Evolutionary conservation across 2,888 invertebrate species (phyloP).

Genomic region (Meandrusa payeni): DNA sequence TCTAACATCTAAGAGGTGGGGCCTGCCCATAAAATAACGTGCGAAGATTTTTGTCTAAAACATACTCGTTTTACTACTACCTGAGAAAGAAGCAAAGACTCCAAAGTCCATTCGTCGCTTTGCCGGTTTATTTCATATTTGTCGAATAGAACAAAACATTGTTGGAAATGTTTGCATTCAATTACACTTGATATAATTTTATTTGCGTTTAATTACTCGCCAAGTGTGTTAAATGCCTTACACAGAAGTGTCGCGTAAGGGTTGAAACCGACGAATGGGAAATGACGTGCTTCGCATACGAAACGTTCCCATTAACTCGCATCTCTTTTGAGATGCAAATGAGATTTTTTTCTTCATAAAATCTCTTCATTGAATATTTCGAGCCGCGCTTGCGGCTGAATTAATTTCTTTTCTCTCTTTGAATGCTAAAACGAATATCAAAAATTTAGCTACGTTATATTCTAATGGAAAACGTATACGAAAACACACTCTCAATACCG

Average conservation of each 20-base stretch:
- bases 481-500: conserved; percentile 11
- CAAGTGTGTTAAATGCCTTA: conserved; percentile 36
- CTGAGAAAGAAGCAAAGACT: too few relatives aligned
- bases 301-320: conserved; percentile 69
- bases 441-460: conserved; percentile 24
- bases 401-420: conserved; percentile 56
- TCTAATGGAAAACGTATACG: conserved; percentile 16
- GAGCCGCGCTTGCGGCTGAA: conserved; percentile 59
- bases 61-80: too few relatives aligned
- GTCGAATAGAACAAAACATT: too few relatives aligned
- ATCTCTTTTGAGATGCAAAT: conserved; percentile 77
- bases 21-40: too few relatives aligned
- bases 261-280: conserved; percentile 59
- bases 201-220: conserved; percentile 28
- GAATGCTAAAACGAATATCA: conserved; percentile 45
- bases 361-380: conserved; percentile 75
- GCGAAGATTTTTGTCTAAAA: too few relatives aligned
- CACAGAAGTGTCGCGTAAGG: conserved; percentile 59
- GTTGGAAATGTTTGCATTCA: conserved; percentile 4
- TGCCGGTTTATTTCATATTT: too few relatives aligned
- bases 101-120: too few relatives aligned
- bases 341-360: conserved; percentile 65
- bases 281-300: conserved; percentile 69
- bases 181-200: conserved; percentile 45
- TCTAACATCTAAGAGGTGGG: too few relatives aligned